Percentiles rank a stretch among this genome's conserved stretches.
Evolutionary conservation across 92 coral and sea anemone genomes (phyloP).

Genomic region (Palythoa caribaeorum): DNA sequence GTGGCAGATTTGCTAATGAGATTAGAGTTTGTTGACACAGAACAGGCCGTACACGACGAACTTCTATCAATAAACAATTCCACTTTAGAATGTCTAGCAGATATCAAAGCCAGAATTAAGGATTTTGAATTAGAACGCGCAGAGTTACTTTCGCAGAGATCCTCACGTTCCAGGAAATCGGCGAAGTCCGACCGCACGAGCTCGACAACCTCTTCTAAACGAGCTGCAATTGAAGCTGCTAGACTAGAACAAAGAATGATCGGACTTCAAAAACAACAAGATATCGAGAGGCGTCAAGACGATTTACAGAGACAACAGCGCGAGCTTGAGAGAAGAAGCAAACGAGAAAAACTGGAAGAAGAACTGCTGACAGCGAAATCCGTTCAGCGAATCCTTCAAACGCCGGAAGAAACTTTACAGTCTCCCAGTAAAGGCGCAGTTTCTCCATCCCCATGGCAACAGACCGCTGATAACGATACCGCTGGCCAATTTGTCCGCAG

Average conservation of each 20-base stretch:
- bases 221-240: neutral
- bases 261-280: constrained; percentile 26
- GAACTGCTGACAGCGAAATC: constrained; percentile 52
- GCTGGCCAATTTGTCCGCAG: too few species aligned
- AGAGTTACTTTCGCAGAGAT: constrained; percentile 42
- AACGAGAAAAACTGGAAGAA: constrained; percentile 38
- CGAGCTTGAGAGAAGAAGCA: constrained; percentile 31
- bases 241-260: constrained; percentile 24
- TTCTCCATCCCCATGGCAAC: neutral
- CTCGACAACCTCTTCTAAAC: constrained; percentile 47
- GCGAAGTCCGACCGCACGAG: constrained; percentile 1
- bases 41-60: constrained; percentile 21
- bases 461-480: neutral
- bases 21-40: constrained; percentile 27
- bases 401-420: neutral
- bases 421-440: neutral
- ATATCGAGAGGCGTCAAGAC: constrained; percentile 16
- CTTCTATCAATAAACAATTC: constrained; percentile 8
- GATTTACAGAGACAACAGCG: constrained; percentile 33
- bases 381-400: constrained; percentile 45
- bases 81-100: constrained; percentile 45
- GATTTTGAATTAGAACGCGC: constrained; percentile 45
- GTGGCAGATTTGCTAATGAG: constrained; percentile 20
- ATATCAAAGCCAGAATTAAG: constrained; percentile 18
- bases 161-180: constrained; percentile 7